Evolutionary conservation across 1,140 invertebrate genomes (phyloP).

Genomic region (Proales similis): DNA sequence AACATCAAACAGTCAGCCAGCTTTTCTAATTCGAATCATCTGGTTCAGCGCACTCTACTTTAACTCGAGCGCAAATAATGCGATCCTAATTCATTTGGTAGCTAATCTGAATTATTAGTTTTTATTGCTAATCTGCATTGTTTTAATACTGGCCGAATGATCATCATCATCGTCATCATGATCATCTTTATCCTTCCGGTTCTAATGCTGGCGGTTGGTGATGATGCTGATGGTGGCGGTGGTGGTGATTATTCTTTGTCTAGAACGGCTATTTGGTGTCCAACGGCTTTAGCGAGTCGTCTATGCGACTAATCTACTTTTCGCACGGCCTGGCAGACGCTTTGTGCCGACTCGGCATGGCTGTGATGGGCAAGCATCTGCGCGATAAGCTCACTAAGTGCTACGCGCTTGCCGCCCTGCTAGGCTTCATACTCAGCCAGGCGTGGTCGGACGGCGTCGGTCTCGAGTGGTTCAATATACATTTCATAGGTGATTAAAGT

Average conservation of each 20-base stretch:
- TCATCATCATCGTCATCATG: too few species aligned
- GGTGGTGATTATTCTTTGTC: too few species aligned
- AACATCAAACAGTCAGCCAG: not conserved
- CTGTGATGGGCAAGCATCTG: conserved; percentile 1
- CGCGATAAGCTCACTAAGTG: conserved; percentile 9
- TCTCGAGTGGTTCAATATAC: conserved; percentile 15
- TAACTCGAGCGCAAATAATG: conserved; percentile 34
- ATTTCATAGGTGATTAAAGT: conserved; percentile 9
- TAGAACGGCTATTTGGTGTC: conserved; percentile 32
- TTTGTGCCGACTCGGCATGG: not conserved
- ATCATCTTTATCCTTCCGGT: too few species aligned
- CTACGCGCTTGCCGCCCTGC: conserved; percentile 6
- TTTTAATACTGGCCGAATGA: too few species aligned
- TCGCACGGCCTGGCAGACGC: conserved; percentile 3
- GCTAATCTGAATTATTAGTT: too few species aligned
- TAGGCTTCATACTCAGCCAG: conserved; percentile 28
- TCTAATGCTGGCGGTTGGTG: too few species aligned
- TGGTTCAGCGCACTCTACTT: conserved; percentile 1
- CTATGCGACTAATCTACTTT: conserved; percentile 9
- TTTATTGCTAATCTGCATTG: too few species aligned
- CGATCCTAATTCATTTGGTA: conserved; percentile 21
- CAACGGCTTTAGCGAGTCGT: not conserved
- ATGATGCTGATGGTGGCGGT: too few species aligned
- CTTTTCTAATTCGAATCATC: not conserved
- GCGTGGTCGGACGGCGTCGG: conserved; percentile 18